A percentile compares a stretch with the other conserved stretches of the same genome.
These are phyloP conservation scores for Mercenaria mercenaria DNA, from an alignment of 1,140 invertebrate species.

Conservation along the genomic window DNA sequence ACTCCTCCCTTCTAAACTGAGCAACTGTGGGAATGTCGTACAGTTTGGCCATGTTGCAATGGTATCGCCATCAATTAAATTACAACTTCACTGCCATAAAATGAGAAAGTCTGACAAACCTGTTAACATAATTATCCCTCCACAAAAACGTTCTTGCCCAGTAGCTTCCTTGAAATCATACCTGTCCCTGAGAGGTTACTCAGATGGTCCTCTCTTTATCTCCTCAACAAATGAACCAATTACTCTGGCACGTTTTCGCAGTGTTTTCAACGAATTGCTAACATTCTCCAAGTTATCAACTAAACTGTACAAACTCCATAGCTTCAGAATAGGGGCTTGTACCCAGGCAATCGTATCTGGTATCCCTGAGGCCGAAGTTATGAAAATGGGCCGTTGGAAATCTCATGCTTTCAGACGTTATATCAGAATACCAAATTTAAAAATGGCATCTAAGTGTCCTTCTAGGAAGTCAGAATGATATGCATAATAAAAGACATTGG, in stretches of 20 bases:
- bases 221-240: background rate
- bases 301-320: constrained; percentile 25
- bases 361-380: constrained; percentile 24
- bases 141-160: background rate
- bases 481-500: background rate
- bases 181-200: background rate
- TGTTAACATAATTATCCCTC: background rate
- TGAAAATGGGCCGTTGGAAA: background rate
- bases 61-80: background rate
- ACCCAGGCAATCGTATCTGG: constrained; percentile 19
- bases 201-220: background rate
- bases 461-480: background rate
- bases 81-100: constrained; percentile 7
- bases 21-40: background rate
- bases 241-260: background rate
- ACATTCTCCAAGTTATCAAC: background rate
- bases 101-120: constrained; percentile 29
- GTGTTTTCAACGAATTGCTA: background rate
- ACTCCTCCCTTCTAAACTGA: background rate
- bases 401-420: constrained; percentile 31
- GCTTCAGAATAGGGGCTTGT: constrained; percentile 26
- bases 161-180: background rate
- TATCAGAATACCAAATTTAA: background rate
- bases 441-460: background rate
- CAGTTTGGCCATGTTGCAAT: background rate